These are phyloP conservation scores for Elmis aenea DNA, from an alignment of 2,888 invertebrate species.

Conservation along the genomic window DNA sequence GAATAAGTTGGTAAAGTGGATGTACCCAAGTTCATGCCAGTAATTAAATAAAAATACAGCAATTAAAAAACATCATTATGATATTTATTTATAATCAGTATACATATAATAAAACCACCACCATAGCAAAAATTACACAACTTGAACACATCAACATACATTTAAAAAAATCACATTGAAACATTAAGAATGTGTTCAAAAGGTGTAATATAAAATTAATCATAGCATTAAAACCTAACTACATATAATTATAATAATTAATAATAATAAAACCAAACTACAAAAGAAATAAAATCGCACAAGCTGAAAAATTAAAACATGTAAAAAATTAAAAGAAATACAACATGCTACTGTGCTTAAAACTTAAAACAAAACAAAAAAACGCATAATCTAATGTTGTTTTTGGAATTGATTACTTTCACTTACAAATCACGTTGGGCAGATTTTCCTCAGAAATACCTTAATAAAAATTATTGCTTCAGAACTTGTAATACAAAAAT, in stretches of 20 bases:
- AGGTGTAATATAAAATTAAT: constrained; percentile 30
- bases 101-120: constrained; percentile 43
- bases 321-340: constrained; percentile 18
- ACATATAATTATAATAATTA: constrained; percentile 31
- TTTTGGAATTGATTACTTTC: constrained; percentile 4
- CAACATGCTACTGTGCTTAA: constrained; percentile 41
- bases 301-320: constrained; percentile 24
- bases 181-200: constrained; percentile 33
- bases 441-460: constrained; percentile 44
- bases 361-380: constrained; percentile 30
- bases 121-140: constrained; percentile 28
- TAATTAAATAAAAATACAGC: constrained; percentile 39
- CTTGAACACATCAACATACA: constrained; percentile 17
- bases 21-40: constrained; percentile 36
- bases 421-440: constrained; percentile 46
- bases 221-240: constrained; percentile 30
- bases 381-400: too few relatives aligned
- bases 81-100: constrained; percentile 43
- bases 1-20: constrained; percentile 15
- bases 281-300: constrained; percentile 27
- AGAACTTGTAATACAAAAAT: constrained; percentile 17
- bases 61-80: constrained; percentile 44
- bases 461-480: constrained; percentile 29
- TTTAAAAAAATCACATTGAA: constrained; percentile 9
- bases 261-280: constrained; percentile 29